Conservation (phyloP, 2,888 invertebrate species). For the Lithosia quadra region DNA sequence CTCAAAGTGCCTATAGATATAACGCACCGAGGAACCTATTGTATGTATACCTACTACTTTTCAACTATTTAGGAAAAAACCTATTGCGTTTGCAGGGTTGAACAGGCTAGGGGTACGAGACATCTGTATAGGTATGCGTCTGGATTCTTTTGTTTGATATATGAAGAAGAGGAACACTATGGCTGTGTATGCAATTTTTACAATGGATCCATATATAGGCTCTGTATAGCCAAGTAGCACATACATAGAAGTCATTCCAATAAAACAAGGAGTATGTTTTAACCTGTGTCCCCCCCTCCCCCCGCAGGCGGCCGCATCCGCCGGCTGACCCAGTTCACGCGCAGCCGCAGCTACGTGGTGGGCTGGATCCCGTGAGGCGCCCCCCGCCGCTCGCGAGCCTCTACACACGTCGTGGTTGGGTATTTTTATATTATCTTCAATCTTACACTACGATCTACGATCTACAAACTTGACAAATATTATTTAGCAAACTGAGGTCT, state of each 20-base stretch:
- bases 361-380: constrained; percentile 87
- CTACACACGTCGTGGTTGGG: constrained; percentile 46
- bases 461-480: neutral
- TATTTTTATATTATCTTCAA: constrained; percentile 42
- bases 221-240: no score
- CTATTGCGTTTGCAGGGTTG: no score
- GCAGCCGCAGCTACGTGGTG: constrained; percentile 92
- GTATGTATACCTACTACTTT: no score
- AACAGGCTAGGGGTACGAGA: no score
- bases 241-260: no score
- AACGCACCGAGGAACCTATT: neutral
- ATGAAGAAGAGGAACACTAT: no score
- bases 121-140: no score
- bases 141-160: no score
- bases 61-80: no score
- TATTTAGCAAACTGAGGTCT: constrained; percentile 1
- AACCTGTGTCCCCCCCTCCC: constrained; percentile 30
- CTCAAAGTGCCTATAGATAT: neutral
- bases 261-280: neutral
- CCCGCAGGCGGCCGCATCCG: constrained; percentile 90
- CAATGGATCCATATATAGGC: no score
- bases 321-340: constrained; percentile 92
- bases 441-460: constrained; percentile 3
- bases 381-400: constrained; percentile 36
- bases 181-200: no score